Percentiles rank a stretch among this genome's conserved stretches.
Conservation (phyloP, 2,797 vertebrate species). For the Chromis chromis region DNA sequence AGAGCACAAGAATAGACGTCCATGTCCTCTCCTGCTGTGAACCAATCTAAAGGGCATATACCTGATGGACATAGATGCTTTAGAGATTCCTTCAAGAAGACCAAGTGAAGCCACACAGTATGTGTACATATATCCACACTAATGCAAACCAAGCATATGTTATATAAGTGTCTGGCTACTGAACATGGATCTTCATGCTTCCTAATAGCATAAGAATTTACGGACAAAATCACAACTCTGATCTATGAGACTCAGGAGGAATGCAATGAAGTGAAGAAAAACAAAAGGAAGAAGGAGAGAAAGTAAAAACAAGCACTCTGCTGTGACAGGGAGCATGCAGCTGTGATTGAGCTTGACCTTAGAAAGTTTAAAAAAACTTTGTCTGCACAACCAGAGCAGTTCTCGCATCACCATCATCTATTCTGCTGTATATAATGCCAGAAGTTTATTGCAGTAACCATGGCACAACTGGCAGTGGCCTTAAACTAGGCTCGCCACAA, state of each 20-base stretch:
- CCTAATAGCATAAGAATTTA: conserved; percentile 49
- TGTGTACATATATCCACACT: conserved; percentile 55
- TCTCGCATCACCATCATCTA: conserved; percentile 32
- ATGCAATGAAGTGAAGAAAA: conserved; percentile 71
- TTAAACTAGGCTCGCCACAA: conserved; percentile 27
- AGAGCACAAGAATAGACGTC: conserved; percentile 37
- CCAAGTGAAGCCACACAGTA: conserved; percentile 46
- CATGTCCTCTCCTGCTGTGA: conserved; percentile 69
- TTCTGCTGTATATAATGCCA: conserved; percentile 20
- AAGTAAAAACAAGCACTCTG: conserved; percentile 26
- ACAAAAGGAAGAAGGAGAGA: conserved; percentile 48
- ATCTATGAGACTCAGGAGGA: conserved; percentile 68
- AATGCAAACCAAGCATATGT: conserved; percentile 67
- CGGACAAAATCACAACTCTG: conserved; percentile 57
- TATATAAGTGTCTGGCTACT: conserved; percentile 72
- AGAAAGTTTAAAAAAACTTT: conserved; percentile 24
- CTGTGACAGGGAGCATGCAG: conserved; percentile 51
- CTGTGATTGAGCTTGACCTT: conserved; percentile 57
- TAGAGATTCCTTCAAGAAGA: conserved; percentile 48
- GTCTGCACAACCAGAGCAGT: conserved; percentile 25
- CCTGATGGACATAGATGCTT: conserved; percentile 59
- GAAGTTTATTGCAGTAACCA: conserved; percentile 64
- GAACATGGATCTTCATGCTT: conserved; percentile 46
- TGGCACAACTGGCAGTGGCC: conserved; percentile 35
- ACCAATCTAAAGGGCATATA: conserved; percentile 69